Percentiles rank a stretch among this genome's conserved stretches.
Conservation (phyloP, 2,888 invertebrate species). For the Falcaria lacertinaria region DNA sequence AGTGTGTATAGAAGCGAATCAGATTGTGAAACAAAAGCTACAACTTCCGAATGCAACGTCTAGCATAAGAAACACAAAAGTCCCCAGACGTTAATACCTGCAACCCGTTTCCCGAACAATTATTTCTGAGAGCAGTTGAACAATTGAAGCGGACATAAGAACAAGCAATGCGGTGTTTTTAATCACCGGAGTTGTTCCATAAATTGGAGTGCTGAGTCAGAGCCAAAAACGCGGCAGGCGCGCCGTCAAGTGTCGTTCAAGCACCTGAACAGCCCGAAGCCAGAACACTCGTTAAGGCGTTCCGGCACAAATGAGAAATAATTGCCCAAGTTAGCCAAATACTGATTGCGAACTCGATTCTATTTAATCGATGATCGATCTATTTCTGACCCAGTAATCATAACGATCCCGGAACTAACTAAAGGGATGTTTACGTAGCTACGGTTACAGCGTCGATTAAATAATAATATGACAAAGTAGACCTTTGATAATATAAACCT, state of each 20-base stretch:
- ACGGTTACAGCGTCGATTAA: no score
- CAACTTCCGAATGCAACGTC: slow-evolving; percentile 15
- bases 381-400: no score
- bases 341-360: neutral
- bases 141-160: neutral
- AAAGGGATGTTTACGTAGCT: no score
- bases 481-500: no score
- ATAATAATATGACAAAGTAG: no score
- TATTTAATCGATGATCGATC: no score
- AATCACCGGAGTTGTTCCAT: slow-evolving; percentile 41
- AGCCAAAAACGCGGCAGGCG: slow-evolving; percentile 55
- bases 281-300: slow-evolving; percentile 62
- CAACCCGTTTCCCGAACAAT: neutral
- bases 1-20: no score
- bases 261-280: slow-evolving; percentile 32
- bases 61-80: neutral
- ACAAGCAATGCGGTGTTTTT: slow-evolving; percentile 16
- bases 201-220: slow-evolving; percentile 51
- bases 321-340: slow-evolving; percentile 55
- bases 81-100: neutral
- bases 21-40: no score
- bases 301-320: slow-evolving; percentile 63
- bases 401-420: no score
- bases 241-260: slow-evolving; percentile 55
- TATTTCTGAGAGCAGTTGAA: neutral